Evolutionary conservation across 1,140 invertebrate genomes (phyloP).

Genomic region (Drosophila bifasciata): DNA sequence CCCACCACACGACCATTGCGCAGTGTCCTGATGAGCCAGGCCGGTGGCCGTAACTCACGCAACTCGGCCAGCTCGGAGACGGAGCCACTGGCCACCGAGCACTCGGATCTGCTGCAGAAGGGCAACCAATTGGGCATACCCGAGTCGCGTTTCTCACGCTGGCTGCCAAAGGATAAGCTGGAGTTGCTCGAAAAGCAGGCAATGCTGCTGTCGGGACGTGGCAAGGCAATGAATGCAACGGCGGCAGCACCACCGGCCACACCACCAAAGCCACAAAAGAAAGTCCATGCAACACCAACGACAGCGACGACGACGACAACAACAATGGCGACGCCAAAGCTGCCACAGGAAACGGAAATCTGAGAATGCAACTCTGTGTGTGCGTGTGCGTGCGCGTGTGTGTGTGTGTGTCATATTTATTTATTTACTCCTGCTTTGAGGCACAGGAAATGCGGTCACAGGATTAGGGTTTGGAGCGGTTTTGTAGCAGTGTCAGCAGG

Average conservation of each 20-base stretch:
- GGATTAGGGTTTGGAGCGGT: constrained; percentile 13
- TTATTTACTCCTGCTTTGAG: constrained; percentile 35
- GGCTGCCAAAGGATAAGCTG: constrained; percentile 81
- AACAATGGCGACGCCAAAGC: constrained; percentile 42
- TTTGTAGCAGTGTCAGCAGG: constrained; percentile 7
- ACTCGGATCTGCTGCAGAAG: constrained; percentile 66
- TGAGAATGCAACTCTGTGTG: constrained; percentile 36
- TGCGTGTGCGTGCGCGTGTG: constrained; percentile 11
- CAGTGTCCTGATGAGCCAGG: constrained; percentile 62
- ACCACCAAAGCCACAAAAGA: constrained; percentile 46
- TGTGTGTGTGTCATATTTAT: constrained; percentile 38
- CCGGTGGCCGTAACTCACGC: constrained; percentile 64
- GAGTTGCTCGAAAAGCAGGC: constrained; percentile 79
- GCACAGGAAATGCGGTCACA: constrained; percentile 31
- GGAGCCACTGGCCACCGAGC: constrained; percentile 25
- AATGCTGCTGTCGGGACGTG: constrained; percentile 63
- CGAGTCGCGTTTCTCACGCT: constrained; percentile 75
- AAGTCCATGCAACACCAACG: constrained; percentile 11
- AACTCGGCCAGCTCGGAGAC: constrained; percentile 11
- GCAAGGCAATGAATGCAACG: constrained; percentile 19
- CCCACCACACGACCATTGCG: constrained; percentile 73
- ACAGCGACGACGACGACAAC: constrained; percentile 18
- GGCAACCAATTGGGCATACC: constrained; percentile 80
- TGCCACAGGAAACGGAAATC: constrained; percentile 79
- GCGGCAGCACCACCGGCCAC: constrained; percentile 38